phyloP scores from a whole-genome alignment of 2,888 invertebrate genomes.

The Mellilla xanthometata region DNA sequence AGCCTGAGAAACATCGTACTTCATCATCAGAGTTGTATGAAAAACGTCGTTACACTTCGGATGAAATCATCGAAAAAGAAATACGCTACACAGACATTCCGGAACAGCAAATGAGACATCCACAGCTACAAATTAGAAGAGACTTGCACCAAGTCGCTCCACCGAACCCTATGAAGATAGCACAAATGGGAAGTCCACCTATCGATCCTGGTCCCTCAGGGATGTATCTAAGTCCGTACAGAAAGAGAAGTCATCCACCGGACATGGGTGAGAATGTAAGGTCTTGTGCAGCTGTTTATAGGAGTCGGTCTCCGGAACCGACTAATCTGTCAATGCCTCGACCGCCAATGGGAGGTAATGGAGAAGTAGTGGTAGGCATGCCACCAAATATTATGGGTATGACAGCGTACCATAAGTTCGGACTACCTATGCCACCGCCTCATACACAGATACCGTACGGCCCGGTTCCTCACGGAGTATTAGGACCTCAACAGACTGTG shows the following conservation, averaged over 20 bases:
- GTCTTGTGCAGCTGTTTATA: constrained; percentile 65
- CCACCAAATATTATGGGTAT: constrained; percentile 70
- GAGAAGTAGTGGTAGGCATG: constrained; percentile 65
- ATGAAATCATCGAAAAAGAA: constrained; percentile 74
- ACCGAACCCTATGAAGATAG: constrained; percentile 62
- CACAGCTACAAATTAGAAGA: constrained; percentile 88
- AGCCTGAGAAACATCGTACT: constrained; percentile 74
- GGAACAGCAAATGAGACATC: constrained; percentile 73
- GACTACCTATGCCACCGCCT: constrained; percentile 71
- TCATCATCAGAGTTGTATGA: constrained; percentile 64
- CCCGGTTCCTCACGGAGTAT: constrained; percentile 59
- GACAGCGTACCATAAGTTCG: constrained; percentile 75
- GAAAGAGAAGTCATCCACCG: constrained; percentile 82
- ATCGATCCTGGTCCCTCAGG: constrained; percentile 72
- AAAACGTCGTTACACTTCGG: constrained; percentile 70
- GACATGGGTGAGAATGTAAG: constrained; percentile 72
- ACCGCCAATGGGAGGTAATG: constrained; percentile 51
- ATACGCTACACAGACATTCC: constrained; percentile 74
- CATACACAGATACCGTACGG: constrained; percentile 71
- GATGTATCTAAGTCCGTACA: constrained; percentile 77
- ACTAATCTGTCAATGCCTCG: constrained; percentile 76
- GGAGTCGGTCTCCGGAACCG: constrained; percentile 74
- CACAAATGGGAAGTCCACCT: constrained; percentile 67
- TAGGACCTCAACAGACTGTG: constrained; percentile 76
- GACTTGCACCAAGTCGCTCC: constrained; percentile 85